Evolutionary conservation across 2,888 invertebrate genomes (phyloP), one percentile per base, ranked within the genome.

Genomic region (Crossocerus cetratus): DNA sequence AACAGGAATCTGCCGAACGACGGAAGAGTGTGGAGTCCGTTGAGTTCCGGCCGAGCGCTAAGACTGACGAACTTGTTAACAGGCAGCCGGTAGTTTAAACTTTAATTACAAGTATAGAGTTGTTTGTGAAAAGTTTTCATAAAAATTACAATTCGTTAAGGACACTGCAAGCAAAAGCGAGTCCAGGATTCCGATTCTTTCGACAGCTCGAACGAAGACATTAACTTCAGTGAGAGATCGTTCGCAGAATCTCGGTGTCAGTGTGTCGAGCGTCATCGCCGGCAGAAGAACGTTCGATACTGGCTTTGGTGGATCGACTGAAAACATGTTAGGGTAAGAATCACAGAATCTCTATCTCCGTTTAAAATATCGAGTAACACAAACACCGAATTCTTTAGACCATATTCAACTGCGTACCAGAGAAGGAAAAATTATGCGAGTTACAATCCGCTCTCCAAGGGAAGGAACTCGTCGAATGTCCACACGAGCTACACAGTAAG

Each of bases 101-200:
- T 49, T 1, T 49, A 1, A 13, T 16, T 49, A 5, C 13, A 14
- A 4, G 4, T 49, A 14, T 13, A 49, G 1, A 49, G 4, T 49
- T 16, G 5, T 16, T 16, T 13, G 14, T 49, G 4, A 14, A 49
- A 43, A 13, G 3, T 49, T 49, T 49, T 49, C 16, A 49, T 49
- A 14, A 16, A 49, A 49, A 49, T 49, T 0, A 49, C 4, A 5
- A 49, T n/a, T 16, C 16, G 11, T 61, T 5, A 57, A 81, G 73
- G 84, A 83, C 61, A 74, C 20, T 5, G 23, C 54, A 3, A 54
- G n/a, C 13, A 81, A 66, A 75, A 21, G 69, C 42, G 84, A 84
- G 49, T 84, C 84, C 4, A 77, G 73, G 67, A 84, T 84, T 22
- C 84, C 84, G 0, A 56, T 84, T 55, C 53, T 83, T 0, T 11